phyloP scores from a whole-genome alignment of 2,888 invertebrate genomes.

The Yponomeuta sedellus region DNA sequence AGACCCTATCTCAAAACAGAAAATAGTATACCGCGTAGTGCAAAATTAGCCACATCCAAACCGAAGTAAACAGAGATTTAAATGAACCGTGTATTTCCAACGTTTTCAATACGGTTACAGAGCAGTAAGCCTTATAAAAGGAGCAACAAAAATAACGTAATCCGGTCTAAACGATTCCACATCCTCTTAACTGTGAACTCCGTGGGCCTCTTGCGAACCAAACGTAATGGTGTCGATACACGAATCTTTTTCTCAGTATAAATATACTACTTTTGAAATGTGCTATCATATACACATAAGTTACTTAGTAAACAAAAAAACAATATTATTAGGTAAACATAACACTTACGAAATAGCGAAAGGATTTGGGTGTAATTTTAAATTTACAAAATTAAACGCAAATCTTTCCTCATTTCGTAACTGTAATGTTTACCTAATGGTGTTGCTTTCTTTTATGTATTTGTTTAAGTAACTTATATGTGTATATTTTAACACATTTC shows the following conservation, averaged over 20 bases:
- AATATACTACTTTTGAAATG: too few species aligned
- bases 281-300: too few species aligned
- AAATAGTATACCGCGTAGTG: background rate
- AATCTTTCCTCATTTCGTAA: too few species aligned
- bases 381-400: too few species aligned
- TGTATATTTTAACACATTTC: too few species aligned
- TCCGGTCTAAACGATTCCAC: conserved; percentile 43
- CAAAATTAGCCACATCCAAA: background rate
- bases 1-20: background rate
- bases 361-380: too few species aligned
- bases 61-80: background rate
- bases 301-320: too few species aligned
- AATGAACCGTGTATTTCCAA: background rate
- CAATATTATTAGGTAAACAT: too few species aligned
- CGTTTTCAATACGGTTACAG: background rate
- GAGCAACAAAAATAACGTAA: conserved; percentile 36
- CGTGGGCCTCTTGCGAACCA: background rate
- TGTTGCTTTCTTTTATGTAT: too few species aligned
- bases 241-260: background rate
- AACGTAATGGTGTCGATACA: conserved; percentile 20
- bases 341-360: too few species aligned
- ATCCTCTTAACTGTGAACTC: conserved; percentile 35
- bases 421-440: too few species aligned
- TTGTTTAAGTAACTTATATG: too few species aligned
- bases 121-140: background rate